Conservation (phyloP, 2,888 invertebrate species). For the Scaptomyza polygonia region DNA sequence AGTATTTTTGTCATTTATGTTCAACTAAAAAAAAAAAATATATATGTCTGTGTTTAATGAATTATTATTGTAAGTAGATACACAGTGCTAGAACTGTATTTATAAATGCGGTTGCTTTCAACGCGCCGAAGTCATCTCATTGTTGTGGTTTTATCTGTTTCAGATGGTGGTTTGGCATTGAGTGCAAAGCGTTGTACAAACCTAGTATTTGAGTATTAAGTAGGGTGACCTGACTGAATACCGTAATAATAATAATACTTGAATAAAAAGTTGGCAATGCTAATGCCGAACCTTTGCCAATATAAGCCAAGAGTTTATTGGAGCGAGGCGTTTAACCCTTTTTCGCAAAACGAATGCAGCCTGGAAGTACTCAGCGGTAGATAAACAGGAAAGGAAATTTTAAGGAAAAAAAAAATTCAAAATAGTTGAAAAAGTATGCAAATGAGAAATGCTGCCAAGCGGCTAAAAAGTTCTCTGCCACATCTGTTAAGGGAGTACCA, state of each 20-base stretch:
- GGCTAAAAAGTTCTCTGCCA: constrained; percentile 35
- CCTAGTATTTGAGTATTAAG: constrained; percentile 19
- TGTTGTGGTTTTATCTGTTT: constrained; percentile 53
- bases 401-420: constrained; percentile 48
- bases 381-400: constrained; percentile 46
- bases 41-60: no score
- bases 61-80: constrained; percentile 18
- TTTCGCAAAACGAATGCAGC: constrained; percentile 17
- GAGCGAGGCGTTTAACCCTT: constrained; percentile 52
- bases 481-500: constrained; percentile 10
- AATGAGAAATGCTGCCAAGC: constrained; percentile 58
- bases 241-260: constrained; percentile 1
- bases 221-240: constrained; percentile 13
- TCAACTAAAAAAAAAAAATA: no score
- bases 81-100: constrained; percentile 23
- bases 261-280: constrained; percentile 6
- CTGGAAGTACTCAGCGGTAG: constrained; percentile 52
- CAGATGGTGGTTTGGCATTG: constrained; percentile 35
- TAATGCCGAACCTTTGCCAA: constrained; percentile 21
- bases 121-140: constrained; percentile 34
- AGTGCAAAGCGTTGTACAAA: constrained; percentile 33
- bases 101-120: constrained; percentile 33
- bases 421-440: constrained; percentile 75
- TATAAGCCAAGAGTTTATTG: constrained; percentile 19
- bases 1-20: background rate